Conservation (phyloP, 2,113 vertebrate species). For the Callipepla squamata region DNA sequence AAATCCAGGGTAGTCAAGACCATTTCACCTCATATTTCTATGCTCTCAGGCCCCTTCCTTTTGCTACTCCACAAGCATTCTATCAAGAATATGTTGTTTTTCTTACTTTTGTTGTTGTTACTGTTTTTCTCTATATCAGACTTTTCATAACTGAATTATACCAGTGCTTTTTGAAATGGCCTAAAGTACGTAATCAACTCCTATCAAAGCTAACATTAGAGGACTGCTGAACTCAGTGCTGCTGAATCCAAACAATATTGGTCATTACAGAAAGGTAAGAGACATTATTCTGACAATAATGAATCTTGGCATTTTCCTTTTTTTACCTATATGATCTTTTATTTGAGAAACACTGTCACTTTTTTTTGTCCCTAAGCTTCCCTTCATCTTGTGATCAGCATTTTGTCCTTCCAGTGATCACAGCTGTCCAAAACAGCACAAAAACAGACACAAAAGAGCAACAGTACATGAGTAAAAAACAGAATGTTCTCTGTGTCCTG, state of each 20-base stretch:
- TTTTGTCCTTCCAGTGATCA: slow-evolving; percentile 38
- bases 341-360: neutral
- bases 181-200: neutral
- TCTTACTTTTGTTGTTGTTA: neutral
- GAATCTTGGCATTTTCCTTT: neutral
- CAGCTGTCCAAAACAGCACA: slow-evolving; percentile 1
- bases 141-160: neutral
- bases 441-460: slow-evolving; percentile 31
- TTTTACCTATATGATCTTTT: neutral
- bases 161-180: neutral
- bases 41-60: neutral
- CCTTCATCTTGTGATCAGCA: slow-evolving; percentile 23
- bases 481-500: slow-evolving; percentile 35
- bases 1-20: slow-evolving; percentile 22
- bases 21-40: slow-evolving; percentile 19
- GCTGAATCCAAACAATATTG: neutral
- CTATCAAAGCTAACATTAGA: neutral
- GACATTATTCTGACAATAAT: neutral
- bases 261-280: neutral
- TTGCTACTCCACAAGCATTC: neutral
- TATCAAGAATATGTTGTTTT: neutral
- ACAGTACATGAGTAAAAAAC: slow-evolving; percentile 18
- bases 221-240: neutral
- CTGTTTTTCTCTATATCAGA: neutral
- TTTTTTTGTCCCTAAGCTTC: slow-evolving; percentile 11